phyloP scores from a whole-genome alignment of 2,797 vertebrate species.

The Brotula barbata region DNA sequence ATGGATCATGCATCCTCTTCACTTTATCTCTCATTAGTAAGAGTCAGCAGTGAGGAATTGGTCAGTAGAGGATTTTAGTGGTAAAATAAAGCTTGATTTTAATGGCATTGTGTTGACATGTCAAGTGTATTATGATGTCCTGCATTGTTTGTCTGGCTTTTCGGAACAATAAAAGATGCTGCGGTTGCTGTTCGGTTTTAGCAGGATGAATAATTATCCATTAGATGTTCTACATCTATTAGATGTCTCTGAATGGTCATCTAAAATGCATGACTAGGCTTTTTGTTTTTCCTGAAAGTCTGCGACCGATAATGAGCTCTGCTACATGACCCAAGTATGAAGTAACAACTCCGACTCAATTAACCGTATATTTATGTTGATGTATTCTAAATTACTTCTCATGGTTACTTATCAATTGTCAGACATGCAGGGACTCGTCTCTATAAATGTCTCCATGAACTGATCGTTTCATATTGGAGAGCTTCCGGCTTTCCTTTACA shows the following conservation, averaged over 20 bases:
- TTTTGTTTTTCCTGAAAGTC: conserved; percentile 38
- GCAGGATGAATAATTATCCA: conserved; percentile 61
- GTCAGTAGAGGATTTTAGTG: conserved; percentile 53
- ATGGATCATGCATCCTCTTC: conserved; percentile 39
- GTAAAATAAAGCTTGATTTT: conserved; percentile 44
- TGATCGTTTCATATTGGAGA: no score
- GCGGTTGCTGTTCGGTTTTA: conserved; percentile 62
- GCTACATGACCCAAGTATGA: conserved; percentile 25
- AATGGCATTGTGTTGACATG: conserved; percentile 28
- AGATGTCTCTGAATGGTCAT: conserved; percentile 43
- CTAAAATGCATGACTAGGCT: conserved; percentile 53
- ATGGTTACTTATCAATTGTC: conserved; percentile 4
- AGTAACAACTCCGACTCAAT: conserved; percentile 33
- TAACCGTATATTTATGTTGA: conserved; percentile 5
- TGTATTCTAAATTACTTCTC: background rate
- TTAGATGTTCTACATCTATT: conserved; percentile 59
- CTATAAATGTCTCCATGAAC: no score
- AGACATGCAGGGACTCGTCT: background rate
- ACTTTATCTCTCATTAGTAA: conserved; percentile 54
- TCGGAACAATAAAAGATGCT: conserved; percentile 60
- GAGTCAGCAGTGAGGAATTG: conserved; percentile 44
- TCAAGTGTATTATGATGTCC: conserved; percentile 51
- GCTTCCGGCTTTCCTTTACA: no score
- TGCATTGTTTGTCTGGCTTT: conserved; percentile 54
- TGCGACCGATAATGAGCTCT: conserved; percentile 50